These are phyloP conservation scores for Zaprionus obscuricornis DNA, from an alignment of 2,888 invertebrate genomes.

Conservation along the genomic window DNA sequence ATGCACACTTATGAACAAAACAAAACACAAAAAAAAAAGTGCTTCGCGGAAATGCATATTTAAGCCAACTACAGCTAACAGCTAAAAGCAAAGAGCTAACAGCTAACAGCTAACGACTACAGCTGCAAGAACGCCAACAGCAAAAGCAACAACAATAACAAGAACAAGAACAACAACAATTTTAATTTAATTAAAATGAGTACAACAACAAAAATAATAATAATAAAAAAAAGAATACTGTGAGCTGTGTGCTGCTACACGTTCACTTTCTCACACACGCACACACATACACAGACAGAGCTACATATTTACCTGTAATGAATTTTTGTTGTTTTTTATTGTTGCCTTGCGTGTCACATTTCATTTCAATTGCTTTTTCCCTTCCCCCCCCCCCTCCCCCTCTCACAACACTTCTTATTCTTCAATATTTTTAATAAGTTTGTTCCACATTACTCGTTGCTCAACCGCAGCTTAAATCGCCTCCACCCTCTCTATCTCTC, in stretches of 20 bases:
- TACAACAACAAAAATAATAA: slow-evolving; percentile 23
- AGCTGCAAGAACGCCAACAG: not conserved
- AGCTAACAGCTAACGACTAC: too few relatives aligned
- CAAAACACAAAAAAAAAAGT: slow-evolving; percentile 6
- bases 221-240: not conserved
- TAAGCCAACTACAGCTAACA: slow-evolving; percentile 44
- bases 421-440: slow-evolving; percentile 57
- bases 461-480: slow-evolving; percentile 17
- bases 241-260: slow-evolving; percentile 25
- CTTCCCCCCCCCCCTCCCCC: not conserved
- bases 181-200: slow-evolving; percentile 65
- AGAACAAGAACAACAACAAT: slow-evolving; percentile 35
- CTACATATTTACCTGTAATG: slow-evolving; percentile 30
- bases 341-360: slow-evolving; percentile 53
- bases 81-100: not conserved
- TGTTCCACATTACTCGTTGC: slow-evolving; percentile 47
- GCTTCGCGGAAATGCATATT: slow-evolving; percentile 55
- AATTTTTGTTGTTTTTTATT: slow-evolving; percentile 30
- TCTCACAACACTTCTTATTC: slow-evolving; percentile 11
- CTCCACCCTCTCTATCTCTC: not conserved
- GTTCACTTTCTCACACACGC: slow-evolving; percentile 52
- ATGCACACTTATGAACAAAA: slow-evolving; percentile 31
- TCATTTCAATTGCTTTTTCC: slow-evolving; percentile 51
- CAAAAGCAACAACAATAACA: slow-evolving; percentile 10
- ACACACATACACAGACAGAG: slow-evolving; percentile 2